Conservation (phyloP, 2,888 invertebrate species). For the Disparrhopalites patrizii region DNA sequence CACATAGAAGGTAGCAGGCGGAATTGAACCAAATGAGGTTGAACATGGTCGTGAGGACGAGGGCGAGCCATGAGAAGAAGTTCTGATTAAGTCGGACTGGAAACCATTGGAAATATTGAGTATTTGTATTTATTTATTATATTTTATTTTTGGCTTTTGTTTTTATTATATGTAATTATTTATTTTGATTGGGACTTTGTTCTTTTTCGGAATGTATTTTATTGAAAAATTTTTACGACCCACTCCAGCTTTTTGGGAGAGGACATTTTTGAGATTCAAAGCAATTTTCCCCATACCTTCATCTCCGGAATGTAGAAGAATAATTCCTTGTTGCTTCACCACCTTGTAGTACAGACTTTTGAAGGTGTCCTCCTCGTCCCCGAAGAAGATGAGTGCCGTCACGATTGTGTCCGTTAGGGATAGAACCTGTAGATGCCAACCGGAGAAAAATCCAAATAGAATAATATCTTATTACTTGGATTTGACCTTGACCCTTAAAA, state of each 20-base stretch:
- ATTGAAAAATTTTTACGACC: too few species aligned
- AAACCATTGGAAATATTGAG: not conserved
- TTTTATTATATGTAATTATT: not conserved
- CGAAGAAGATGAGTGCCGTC: constrained; percentile 26
- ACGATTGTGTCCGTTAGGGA: constrained; percentile 21
- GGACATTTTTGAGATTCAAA: not conserved
- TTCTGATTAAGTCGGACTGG: constrained; percentile 24
- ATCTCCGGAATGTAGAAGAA: constrained; percentile 17
- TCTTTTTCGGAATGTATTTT: too few species aligned
- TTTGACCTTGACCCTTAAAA: too few species aligned
- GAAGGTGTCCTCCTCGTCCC: constrained; percentile 22
- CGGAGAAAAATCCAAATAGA: too few species aligned
- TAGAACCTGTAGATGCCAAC: constrained; percentile 9
- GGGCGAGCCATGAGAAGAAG: constrained; percentile 15
- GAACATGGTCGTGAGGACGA: constrained; percentile 26
- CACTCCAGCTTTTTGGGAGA: too few species aligned
- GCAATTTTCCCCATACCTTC: constrained; percentile 21
- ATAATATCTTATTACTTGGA: too few species aligned
- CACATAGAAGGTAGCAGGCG: constrained; percentile 17
- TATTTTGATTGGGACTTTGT: not conserved
- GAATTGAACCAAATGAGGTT: constrained; percentile 28
- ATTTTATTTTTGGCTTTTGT: not conserved
- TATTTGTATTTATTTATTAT: not conserved
- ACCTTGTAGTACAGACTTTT: constrained; percentile 28
- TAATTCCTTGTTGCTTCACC: constrained; percentile 25